Conservation (phyloP, 2,113 vertebrate genomes). For the Condylura cristata region DNA sequence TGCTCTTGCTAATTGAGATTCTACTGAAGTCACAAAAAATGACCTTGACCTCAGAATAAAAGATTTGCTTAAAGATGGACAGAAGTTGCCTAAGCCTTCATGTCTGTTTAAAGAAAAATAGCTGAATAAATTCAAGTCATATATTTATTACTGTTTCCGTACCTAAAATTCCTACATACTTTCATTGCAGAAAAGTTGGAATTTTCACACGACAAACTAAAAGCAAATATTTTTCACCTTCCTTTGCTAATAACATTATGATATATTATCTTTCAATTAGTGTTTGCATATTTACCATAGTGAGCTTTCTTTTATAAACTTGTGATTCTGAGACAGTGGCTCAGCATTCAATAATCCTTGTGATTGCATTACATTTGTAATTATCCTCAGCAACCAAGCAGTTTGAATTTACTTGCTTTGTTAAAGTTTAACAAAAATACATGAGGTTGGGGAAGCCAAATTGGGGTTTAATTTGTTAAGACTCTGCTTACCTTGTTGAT, state of each 20-base stretch:
- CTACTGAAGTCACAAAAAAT: neutral
- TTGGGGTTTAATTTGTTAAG: neutral
- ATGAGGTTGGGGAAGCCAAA: neutral
- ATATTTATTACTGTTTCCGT: neutral
- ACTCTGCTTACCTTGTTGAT: slow-evolving; percentile 1
- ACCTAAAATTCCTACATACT: neutral
- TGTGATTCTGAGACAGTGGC: neutral
- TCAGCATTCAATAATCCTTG: neutral
- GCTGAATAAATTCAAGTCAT: slow-evolving; percentile 13
- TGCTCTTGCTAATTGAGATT: neutral
- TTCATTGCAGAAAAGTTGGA: neutral
- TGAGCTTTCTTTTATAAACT: neutral
- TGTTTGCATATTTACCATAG: neutral
- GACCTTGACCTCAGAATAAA: neutral
- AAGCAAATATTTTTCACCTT: neutral
- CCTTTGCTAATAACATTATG: neutral
- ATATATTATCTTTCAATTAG: neutral
- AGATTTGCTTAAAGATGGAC: slow-evolving; percentile 12
- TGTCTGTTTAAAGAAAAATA: neutral
- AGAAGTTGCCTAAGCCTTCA: neutral
- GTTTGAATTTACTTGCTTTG: neutral
- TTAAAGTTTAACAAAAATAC: slow-evolving; percentile 58
- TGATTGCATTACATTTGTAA: slow-evolving; percentile 32
- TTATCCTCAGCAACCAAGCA: slow-evolving; percentile 8
- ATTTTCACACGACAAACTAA: slow-evolving; percentile 1